A percentile compares a stretch with the other conserved stretches of the same genome.
phyloP scores from a whole-genome alignment of 2,888 invertebrate species.

The Parthenolecanium corni region DNA sequence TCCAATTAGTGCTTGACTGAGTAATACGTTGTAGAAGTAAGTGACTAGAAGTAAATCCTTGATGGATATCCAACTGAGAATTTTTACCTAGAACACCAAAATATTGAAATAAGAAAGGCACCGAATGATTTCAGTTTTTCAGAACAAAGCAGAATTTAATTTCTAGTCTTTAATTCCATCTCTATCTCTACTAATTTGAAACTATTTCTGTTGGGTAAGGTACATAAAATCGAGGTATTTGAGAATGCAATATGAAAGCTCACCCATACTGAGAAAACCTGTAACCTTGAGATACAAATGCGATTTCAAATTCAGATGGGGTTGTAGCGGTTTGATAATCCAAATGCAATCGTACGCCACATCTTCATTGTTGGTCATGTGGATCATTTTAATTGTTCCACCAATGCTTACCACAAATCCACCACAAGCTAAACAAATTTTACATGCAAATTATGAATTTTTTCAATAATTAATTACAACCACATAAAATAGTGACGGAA shows the following conservation, averaged over 20 bases:
- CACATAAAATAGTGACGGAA: background rate
- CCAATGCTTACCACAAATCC: constrained; percentile 58
- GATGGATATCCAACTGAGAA: constrained; percentile 49
- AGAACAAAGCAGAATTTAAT: too few species aligned
- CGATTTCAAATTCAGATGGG: constrained; percentile 48
- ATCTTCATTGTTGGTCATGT: constrained; percentile 48
- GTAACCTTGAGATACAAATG: constrained; percentile 52
- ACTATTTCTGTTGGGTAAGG: too few species aligned
- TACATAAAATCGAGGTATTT: too few species aligned
- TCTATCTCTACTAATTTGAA: too few species aligned
- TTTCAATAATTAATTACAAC: background rate
- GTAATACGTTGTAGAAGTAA: constrained; percentile 39
- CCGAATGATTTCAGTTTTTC: too few species aligned
- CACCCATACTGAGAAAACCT: constrained; percentile 48
- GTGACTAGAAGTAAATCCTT: constrained; percentile 55
- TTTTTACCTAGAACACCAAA: constrained; percentile 4
- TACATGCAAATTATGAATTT: constrained; percentile 33
- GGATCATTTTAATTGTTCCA: constrained; percentile 63
- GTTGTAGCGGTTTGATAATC: constrained; percentile 55
- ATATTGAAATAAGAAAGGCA: too few species aligned
- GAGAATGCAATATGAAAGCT: too few species aligned
- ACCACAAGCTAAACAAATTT: constrained; percentile 49
- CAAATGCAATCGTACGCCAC: constrained; percentile 56
- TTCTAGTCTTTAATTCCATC: too few species aligned
- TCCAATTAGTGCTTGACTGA: background rate